Evolutionary conservation across 30 jellyfish, hydroid and myxozoan species (phyloP).

Genomic region (Turritopsis dohrnii): DNA sequence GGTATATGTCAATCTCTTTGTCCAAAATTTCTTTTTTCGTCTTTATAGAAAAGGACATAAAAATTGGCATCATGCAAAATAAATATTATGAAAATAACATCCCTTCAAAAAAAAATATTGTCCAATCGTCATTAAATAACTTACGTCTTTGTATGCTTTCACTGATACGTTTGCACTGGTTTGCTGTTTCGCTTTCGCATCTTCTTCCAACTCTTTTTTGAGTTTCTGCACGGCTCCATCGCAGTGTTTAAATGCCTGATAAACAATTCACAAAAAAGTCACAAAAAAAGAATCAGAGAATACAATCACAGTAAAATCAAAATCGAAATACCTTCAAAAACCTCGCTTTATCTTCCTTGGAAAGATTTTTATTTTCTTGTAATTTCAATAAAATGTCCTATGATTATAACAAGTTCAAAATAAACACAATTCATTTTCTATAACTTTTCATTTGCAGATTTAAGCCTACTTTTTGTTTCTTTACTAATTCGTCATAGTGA

Average conservation of each 20-base stretch:
- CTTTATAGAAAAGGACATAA: slow-evolving; percentile 14
- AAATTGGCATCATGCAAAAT: too few species aligned
- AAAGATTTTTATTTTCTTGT: slow-evolving; percentile 23
- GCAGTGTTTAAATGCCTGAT: slow-evolving; percentile 34
- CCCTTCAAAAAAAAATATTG: neutral
- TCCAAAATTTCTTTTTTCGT: slow-evolving; percentile 78
- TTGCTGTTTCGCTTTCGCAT: slow-evolving; percentile 28
- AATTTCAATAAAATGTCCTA: slow-evolving; percentile 62
- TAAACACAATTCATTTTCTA: neutral
- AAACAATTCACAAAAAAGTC: neutral
- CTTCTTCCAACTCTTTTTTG: slow-evolving; percentile 33
- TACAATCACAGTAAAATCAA: neutral
- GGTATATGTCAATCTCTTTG: slow-evolving; percentile 75
- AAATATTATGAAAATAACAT: neutral
- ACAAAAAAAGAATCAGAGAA: neutral
- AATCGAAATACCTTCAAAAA: slow-evolving; percentile 46
- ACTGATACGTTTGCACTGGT: neutral
- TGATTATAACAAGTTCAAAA: neutral
- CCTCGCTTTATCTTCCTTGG: slow-evolving; percentile 29
- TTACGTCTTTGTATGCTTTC: slow-evolving; percentile 11
- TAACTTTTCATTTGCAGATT: neutral
- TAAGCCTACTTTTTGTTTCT: slow-evolving; percentile 70
- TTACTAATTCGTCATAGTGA: slow-evolving; percentile 76
- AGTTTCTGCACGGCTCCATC: slow-evolving; percentile 30
- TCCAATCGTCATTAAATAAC: neutral